Conservation (phyloP, 2,797 vertebrate genomes). For the Cephalopachus bancanus region DNA sequence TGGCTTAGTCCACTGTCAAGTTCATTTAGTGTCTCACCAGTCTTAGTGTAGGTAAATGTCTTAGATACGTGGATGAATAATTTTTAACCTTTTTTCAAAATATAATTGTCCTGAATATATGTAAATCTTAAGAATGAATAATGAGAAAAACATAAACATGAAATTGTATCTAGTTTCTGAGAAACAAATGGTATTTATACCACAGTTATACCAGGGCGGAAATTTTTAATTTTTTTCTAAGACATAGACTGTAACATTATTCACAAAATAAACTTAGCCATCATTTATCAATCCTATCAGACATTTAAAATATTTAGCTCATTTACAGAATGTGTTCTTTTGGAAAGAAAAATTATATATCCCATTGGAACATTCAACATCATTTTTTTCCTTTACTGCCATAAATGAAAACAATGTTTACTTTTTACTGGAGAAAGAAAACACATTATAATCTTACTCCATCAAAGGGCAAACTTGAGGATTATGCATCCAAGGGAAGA, state of each 20-base stretch:
- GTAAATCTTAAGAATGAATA: constrained; percentile 14
- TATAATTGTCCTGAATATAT: constrained; percentile 43
- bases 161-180: constrained; percentile 63
- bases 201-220: background rate
- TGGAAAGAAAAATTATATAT: constrained; percentile 59
- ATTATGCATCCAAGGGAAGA: constrained; percentile 37
- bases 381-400: constrained; percentile 65
- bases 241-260: constrained; percentile 67
- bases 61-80: constrained; percentile 48
- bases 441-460: constrained; percentile 60
- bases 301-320: constrained; percentile 70
- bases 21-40: constrained; percentile 39
- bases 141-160: constrained; percentile 61
- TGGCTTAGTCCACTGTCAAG: background rate
- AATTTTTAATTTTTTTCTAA: constrained; percentile 11
- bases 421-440: constrained; percentile 72
- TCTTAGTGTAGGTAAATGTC: constrained; percentile 52
- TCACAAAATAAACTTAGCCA: constrained; percentile 57
- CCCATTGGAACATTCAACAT: constrained; percentile 20
- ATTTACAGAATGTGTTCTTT: constrained; percentile 48
- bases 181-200: constrained; percentile 61
- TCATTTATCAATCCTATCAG: constrained; percentile 71
- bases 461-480: constrained; percentile 62
- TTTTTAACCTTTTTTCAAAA: constrained; percentile 59
- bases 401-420: constrained; percentile 65